Base-by-base conservation (phyloP, 2,888 invertebrate genomes). In the Eumacrocentrus americanus region DNA sequence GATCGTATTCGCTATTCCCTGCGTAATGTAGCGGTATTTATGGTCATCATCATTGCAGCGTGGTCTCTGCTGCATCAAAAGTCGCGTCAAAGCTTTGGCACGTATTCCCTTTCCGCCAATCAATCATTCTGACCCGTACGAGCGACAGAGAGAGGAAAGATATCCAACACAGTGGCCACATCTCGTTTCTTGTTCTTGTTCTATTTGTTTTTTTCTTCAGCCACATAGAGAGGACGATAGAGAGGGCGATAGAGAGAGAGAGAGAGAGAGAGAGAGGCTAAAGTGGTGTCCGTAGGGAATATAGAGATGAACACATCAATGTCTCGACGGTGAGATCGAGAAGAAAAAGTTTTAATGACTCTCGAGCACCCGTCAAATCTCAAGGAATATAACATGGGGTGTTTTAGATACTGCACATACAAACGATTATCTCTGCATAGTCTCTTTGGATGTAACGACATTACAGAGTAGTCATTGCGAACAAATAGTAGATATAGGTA, bases 301-400 rank as follows among this genome's bases (percentile, higher is more conserved):
- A 44, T 40, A 74, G 29, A 9, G 9, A 29, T 6, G 75, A 76
- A 75, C 77, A 78, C 79, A 78, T 79, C 77, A 78, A 79, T 75
- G 78, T 79, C 75, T 72, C 73, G 78, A 79, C 78, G 74, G 74
- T 72, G 73, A 68, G 70, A 67, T 73, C 16, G 18, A 34, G 25
- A 34, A 40, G 52, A 78, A 79, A 80, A 79, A 79, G 74, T 79
- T 78, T 71, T 79, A 79, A 80, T 79, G 77, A 78, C 74, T 73
- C n/a, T n/a, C n/a, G n/a, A 79, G 16, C 25, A 23, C 52, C 18
- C 40, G 34, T 52, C 12, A 40, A 52, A 52, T 52, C 14, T 34
- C 7, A 9, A 2, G 12, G 1, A 37, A 37, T 37, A 12, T 37
- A 1, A 5, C n/a, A 12, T n/a, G 37, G 11, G 14, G 3, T 1